These are phyloP conservation scores for Buphagus erythrorhynchus DNA, from an alignment of 2,797 vertebrate species.

Conservation along the genomic window DNA sequence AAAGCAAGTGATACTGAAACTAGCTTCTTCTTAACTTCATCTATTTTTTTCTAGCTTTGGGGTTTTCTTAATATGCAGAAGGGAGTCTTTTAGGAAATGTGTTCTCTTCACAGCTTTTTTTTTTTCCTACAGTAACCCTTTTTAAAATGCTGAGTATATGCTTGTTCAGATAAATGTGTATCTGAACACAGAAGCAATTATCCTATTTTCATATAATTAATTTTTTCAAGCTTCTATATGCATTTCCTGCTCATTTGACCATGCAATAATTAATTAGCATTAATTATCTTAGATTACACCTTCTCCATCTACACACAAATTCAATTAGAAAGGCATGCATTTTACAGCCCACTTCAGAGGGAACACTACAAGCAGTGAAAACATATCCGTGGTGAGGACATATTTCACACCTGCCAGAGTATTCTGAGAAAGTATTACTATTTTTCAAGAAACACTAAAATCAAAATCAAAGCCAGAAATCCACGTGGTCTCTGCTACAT, in stretches of 20 bases:
- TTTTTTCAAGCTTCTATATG: conserved; percentile 68
- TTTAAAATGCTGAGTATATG: conserved; percentile 47
- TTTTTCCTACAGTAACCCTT: not conserved
- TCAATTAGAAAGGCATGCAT: conserved; percentile 67
- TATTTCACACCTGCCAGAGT: not conserved
- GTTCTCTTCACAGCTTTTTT: conserved; percentile 28
- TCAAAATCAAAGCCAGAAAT: not conserved
- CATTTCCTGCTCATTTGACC: conserved; percentile 79
- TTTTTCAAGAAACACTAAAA: conserved; percentile 6
- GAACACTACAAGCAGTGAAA: conserved; percentile 15
- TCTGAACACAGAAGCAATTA: conserved; percentile 73
- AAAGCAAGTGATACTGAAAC: not conserved
- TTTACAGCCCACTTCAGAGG: conserved; percentile 45
- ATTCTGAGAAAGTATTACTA: conserved; percentile 57
- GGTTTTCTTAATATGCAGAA: not conserved
- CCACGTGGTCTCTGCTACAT: accelerated
- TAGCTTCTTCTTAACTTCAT: not conserved
- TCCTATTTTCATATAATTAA: conserved; percentile 76
- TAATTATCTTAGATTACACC: conserved; percentile 78
- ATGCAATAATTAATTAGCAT: conserved; percentile 80
- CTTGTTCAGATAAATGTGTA: conserved; percentile 53
- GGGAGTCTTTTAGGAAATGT: conserved; percentile 32
- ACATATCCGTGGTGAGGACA: not conserved
- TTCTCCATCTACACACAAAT: conserved; percentile 59
- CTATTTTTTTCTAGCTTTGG: not conserved